phyloP scores from a whole-genome alignment of 2,113 vertebrate genomes.

The Holacanthus passer region DNA sequence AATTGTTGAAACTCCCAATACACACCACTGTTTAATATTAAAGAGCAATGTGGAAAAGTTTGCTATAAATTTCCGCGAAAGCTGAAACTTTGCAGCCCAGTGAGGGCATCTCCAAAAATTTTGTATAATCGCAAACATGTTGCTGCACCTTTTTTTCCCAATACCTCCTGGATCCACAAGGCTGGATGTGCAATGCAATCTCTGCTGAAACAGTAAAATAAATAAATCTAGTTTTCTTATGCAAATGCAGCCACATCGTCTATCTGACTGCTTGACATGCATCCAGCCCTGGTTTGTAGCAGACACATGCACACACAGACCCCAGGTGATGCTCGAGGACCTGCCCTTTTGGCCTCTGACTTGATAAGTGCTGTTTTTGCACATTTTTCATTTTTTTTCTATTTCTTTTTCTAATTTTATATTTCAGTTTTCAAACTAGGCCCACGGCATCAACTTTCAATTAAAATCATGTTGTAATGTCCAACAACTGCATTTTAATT shows the following conservation, averaged over 20 bases:
- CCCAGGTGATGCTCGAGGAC: too few species aligned
- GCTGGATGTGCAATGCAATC: conserved; percentile 3
- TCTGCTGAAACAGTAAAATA: conserved; percentile 3
- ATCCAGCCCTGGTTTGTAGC: background rate
- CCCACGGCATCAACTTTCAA: too few species aligned
- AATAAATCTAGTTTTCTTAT: background rate
- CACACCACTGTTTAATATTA: conserved; percentile 51
- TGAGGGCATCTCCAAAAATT: background rate
- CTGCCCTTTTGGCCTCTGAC: too few species aligned
- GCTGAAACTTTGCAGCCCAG: conserved; percentile 8
- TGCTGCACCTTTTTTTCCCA: background rate
- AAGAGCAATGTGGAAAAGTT: conserved; percentile 43
- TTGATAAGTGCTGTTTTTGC: too few species aligned
- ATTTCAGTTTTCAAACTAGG: too few species aligned
- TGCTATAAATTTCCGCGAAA: background rate
- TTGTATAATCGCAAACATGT: conserved; percentile 18
- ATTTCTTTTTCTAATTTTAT: too few species aligned
- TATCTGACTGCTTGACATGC: background rate
- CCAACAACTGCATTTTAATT: too few species aligned
- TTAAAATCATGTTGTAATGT: too few species aligned
- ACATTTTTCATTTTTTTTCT: too few species aligned
- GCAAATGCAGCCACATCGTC: conserved; percentile 2
- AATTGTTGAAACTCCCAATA: conserved; percentile 37
- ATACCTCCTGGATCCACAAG: background rate
- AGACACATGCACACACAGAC: too few species aligned